Evolutionary conservation across 2,113 vertebrate species (phyloP).

Genomic region (Agelaius phoeniceus): DNA sequence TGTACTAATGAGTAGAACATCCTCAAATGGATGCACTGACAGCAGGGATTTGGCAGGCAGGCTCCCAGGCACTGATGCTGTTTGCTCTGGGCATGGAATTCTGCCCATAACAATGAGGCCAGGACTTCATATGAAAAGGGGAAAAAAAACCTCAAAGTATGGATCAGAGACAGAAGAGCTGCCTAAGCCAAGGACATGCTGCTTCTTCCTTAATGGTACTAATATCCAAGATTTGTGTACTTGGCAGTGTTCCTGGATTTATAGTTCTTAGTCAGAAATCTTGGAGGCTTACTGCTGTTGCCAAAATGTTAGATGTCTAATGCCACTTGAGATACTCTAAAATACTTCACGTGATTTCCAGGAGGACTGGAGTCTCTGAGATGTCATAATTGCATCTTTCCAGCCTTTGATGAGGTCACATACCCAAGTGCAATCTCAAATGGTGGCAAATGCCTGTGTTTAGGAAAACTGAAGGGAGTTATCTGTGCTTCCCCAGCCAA

Average conservation of each 20-base stretch:
- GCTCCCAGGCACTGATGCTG: neutral
- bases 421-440: neutral
- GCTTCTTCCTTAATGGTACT: slow-evolving; percentile 19
- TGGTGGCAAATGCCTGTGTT: neutral
- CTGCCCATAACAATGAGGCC: slow-evolving; percentile 1
- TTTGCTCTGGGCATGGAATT: neutral
- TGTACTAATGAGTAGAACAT: slow-evolving; percentile 19
- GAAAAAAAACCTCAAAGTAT: neutral
- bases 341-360: neutral
- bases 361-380: neutral
- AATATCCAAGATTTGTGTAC: slow-evolving; percentile 8
- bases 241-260: slow-evolving; percentile 32
- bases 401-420: neutral
- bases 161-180: slow-evolving; percentile 8
- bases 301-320: neutral
- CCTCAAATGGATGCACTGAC: slow-evolving; percentile 5
- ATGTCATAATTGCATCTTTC: neutral
- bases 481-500: neutral
- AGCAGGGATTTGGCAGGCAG: neutral
- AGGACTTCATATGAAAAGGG: neutral
- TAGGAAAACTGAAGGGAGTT: neutral
- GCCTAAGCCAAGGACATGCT: slow-evolving; percentile 28
- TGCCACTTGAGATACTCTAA: neutral
- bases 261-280: slow-evolving; percentile 16
- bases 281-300: neutral